A percentile compares a stretch with the other conserved stretches of the same genome.
These are phyloP conservation scores for Caenorhabditis sp. DNA, from an alignment of 2,888 invertebrate genomes.

Conservation along the genomic window DNA sequence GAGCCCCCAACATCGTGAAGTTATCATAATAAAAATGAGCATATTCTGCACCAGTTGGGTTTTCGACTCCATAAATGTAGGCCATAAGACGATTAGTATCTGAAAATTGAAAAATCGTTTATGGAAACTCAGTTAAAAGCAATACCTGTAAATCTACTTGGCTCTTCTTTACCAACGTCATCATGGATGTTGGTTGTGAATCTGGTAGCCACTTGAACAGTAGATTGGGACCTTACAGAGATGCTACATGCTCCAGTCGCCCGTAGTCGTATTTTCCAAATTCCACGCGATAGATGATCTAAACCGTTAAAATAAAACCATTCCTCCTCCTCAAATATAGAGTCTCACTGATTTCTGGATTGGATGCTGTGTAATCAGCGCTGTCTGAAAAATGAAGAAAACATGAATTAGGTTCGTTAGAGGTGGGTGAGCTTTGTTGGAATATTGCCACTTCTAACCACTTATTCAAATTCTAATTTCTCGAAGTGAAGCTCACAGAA, in stretches of 20 bases:
- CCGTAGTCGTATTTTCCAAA: conserved; percentile 70
- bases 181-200: conserved; percentile 71
- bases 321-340: no score
- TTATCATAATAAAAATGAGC: conserved; percentile 73
- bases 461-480: no score
- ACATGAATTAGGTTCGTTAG: no score
- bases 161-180: conserved; percentile 69
- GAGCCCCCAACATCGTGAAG: conserved; percentile 64
- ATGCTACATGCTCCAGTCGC: conserved; percentile 66
- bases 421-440: no score
- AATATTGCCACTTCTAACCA: no score
- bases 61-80: conserved; percentile 64
- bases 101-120: no score
- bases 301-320: neutral
- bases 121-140: no score
- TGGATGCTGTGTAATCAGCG: conserved; percentile 48
- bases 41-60: conserved; percentile 68
- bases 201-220: conserved; percentile 62
- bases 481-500: no score
- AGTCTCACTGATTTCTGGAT: conserved; percentile 51
- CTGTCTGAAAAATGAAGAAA: conserved; percentile 49
- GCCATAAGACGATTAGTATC: conserved; percentile 70
- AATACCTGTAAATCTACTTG: conserved; percentile 32
- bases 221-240: conserved; percentile 66
- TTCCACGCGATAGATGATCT: conserved; percentile 71